Base-by-base conservation (phyloP, 1,140 invertebrate species). In the Atopsyche davidsoni region DNA sequence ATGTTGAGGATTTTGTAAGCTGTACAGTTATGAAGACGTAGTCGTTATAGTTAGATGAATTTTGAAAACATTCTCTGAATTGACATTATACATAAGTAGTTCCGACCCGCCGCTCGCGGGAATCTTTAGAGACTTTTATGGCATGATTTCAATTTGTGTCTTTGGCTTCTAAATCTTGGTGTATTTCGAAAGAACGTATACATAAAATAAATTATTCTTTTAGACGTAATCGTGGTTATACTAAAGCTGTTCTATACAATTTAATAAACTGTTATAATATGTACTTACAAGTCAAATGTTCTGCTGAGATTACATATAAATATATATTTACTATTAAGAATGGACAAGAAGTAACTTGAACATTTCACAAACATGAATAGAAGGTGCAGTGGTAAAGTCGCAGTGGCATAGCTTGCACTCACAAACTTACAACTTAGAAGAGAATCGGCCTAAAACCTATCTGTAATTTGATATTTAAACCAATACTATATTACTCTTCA, bases 1-100 rank as follows among this genome's bases (percentile, higher is more conserved):
- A 43, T 34, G 6, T 36, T 48, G 39, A 51, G 39, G 13, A 48
- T 56, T 56, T 56, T 56, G 45, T 56, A 56, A 56, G 46, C 46
- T 57, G 55, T 57, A 57, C 55, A 57, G 55, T 57, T 57, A 57
- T 51, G 42, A 47, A 53, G 50, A 49, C 50, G 49, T 57, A 57
- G 55, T 57, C 38, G 55, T 52, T 53, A 57, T 57, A 57, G 55
- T 51, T 55, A 55, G 53, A 51, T 42, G 44, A 55, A 52, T 49
- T 57, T 44, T 48, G 41, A 48, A 51, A 48, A 48, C 39, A 48
- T 51, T 56, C 54, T 51, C 54, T 47, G 41, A 45, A 49, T 32
- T 39, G 41, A 47, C 23, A 28, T 7, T 28, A 28, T n/a, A 28
- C 6, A 6, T 28, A 28, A 28, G 24, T 28, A n/a, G 24, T 7